Conservation (phyloP, 2,888 invertebrate species). For the Drosophila lutescens region DNA sequence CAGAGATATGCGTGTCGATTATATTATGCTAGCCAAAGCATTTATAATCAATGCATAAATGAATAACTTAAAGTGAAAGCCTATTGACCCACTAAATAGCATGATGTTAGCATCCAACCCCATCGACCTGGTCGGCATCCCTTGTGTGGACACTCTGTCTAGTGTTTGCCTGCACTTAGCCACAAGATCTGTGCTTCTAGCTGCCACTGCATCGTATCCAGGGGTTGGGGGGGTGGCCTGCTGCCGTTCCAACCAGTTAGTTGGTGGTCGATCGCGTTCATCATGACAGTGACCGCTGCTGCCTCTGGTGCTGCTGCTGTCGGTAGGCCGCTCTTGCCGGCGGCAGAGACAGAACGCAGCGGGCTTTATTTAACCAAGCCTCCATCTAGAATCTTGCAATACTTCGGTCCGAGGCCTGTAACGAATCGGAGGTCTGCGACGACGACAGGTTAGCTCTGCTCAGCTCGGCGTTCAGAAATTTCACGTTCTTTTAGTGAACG, state of each 20-base stretch:
- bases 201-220: constrained; percentile 8
- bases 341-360: constrained; percentile 31
- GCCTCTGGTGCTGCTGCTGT: constrained; percentile 15
- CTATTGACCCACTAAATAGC: constrained; percentile 15
- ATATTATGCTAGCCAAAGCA: constrained; percentile 8
- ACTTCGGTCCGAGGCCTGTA: constrained; percentile 75
- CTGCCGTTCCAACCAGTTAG: constrained; percentile 18
- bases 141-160: constrained; percentile 3
- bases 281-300: constrained; percentile 57
- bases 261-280: constrained; percentile 18
- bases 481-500: constrained; percentile 47
- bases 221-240: too few species aligned
- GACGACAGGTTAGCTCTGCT: background rate
- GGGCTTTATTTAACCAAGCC: constrained; percentile 73
- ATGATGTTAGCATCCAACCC: background rate
- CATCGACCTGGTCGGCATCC: constrained; percentile 4
- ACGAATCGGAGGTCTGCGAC: constrained; percentile 50
- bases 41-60: constrained; percentile 43
- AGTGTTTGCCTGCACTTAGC: constrained; percentile 40
- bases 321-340: constrained; percentile 20
- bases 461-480: constrained; percentile 40
- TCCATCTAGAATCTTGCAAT: constrained; percentile 73
- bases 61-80: constrained; percentile 59
- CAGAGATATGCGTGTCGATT: constrained; percentile 30
- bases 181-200: constrained; percentile 3